Percentiles rank a stretch among this genome's conserved stretches.
Evolutionary conservation across 2,797 vertebrate species (phyloP).

Genomic region (Apogon talboti): DNA sequence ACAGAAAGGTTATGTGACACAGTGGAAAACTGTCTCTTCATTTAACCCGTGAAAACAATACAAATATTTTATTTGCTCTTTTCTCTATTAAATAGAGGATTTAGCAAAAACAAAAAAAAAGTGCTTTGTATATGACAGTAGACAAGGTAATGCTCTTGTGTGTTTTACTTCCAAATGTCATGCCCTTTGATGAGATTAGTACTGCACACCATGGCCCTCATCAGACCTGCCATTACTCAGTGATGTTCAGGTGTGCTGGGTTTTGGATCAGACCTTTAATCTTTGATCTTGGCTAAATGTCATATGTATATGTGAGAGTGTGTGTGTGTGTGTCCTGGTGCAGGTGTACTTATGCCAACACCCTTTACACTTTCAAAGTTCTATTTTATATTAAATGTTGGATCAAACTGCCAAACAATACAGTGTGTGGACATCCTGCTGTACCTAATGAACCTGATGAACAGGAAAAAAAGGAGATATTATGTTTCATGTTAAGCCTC

Average conservation of each 20-base stretch:
- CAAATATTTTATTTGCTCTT: too few species aligned
- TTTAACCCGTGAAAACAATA: too few species aligned
- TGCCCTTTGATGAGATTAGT: conserved; percentile 40
- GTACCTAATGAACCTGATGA: too few species aligned
- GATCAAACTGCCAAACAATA: too few species aligned
- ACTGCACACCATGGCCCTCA: conserved; percentile 8
- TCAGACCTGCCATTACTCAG: conserved; percentile 16
- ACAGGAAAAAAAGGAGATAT: too few species aligned
- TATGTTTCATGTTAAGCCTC: too few species aligned
- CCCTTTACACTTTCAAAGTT: neutral
- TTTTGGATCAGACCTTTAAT: neutral
- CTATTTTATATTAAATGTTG: neutral
- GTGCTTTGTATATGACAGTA: neutral
- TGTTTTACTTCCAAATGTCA: neutral
- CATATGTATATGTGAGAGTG: neutral
- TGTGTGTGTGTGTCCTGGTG: neutral
- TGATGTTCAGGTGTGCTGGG: conserved; percentile 5
- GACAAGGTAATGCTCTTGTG: neutral
- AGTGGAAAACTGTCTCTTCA: too few species aligned
- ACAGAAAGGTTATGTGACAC: too few species aligned
- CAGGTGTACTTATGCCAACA: neutral
- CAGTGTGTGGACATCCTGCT: too few species aligned
- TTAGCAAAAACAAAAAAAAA: too few species aligned
- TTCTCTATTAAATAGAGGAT: too few species aligned
- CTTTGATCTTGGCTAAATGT: conserved; percentile 15